Percentiles rank a stretch among this genome's conserved stretches.
These are phyloP conservation scores for Lineus longissimus DNA, from an alignment of 1,140 invertebrate genomes.

Conservation along the genomic window DNA sequence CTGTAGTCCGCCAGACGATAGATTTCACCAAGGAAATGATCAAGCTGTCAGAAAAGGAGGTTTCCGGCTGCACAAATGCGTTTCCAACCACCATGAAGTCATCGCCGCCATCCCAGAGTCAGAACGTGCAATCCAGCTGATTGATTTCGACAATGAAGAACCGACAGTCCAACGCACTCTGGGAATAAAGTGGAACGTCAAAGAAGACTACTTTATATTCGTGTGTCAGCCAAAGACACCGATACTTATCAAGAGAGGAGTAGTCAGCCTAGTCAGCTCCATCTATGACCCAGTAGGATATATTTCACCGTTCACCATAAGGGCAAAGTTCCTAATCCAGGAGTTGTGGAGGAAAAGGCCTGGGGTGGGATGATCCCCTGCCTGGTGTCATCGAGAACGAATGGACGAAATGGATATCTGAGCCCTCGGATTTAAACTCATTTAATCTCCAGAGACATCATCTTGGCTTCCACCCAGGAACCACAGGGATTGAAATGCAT, in stretches of 20 bases:
- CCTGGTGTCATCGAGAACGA: neutral
- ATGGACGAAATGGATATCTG: slow-evolving; percentile 12
- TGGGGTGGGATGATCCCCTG: slow-evolving; percentile 18
- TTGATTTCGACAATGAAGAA: neutral
- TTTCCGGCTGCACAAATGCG: neutral
- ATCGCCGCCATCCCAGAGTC: neutral
- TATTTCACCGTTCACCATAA: slow-evolving; percentile 14
- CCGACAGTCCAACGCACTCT: slow-evolving; percentile 4
- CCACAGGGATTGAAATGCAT: neutral
- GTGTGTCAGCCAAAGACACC: neutral
- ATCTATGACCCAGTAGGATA: slow-evolving; percentile 21
- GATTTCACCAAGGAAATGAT: neutral
- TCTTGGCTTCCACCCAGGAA: neutral
- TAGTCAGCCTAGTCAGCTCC: slow-evolving; percentile 12
- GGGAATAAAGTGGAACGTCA: slow-evolving; percentile 8
- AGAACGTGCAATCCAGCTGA: neutral
- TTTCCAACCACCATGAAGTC: neutral
- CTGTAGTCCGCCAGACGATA: neutral
- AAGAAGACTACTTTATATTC: slow-evolving; percentile 12
- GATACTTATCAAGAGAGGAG: slow-evolving; percentile 1
- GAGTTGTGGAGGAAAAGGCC: slow-evolving; percentile 7
- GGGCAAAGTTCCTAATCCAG: slow-evolving; percentile 15
- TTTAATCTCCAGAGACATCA: slow-evolving; percentile 1
- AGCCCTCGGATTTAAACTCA: slow-evolving; percentile 8
- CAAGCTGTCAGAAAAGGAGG: neutral